Conservation (phyloP, 2,888 invertebrate genomes). For the Andrena hattorfiana region DNA sequence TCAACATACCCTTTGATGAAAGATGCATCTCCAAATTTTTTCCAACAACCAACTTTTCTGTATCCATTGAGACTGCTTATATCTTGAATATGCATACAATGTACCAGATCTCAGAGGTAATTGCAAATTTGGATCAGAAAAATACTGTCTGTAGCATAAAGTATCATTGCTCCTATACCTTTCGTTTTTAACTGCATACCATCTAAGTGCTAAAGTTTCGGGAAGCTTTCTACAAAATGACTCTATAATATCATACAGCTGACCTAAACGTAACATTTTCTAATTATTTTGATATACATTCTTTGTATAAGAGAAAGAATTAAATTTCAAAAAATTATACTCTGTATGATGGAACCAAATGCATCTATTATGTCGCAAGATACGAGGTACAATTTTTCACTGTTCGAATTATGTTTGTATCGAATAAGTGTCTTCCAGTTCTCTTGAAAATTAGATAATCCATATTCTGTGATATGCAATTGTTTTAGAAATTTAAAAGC, state of each 20-base stretch:
- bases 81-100: slow-evolving; percentile 6
- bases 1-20: slow-evolving; percentile 37
- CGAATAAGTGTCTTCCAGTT: slow-evolving; percentile 33
- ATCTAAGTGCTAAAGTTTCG: background rate
- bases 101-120: slow-evolving; percentile 25
- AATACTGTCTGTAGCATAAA: slow-evolving; percentile 22
- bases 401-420: background rate
- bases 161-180: background rate
- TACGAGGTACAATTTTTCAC: slow-evolving; percentile 13
- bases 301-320: background rate
- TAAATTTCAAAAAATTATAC: slow-evolving; percentile 19
- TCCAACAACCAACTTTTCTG: slow-evolving; percentile 33
- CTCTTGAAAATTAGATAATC: slow-evolving; percentile 17
- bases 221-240: slow-evolving; percentile 36
- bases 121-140: slow-evolving; percentile 24
- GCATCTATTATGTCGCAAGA: slow-evolving; percentile 49
- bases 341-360: slow-evolving; percentile 51
- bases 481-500: slow-evolving; percentile 41
- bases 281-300: background rate
- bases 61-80: background rate
- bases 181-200: slow-evolving; percentile 21
- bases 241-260: slow-evolving; percentile 34
- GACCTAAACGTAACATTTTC: slow-evolving; percentile 11
- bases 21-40: slow-evolving; percentile 27
- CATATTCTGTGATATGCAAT: slow-evolving; percentile 26